Evolutionary conservation across 2,888 invertebrate species (phyloP).

Genomic region (Pollenia angustigena): DNA sequence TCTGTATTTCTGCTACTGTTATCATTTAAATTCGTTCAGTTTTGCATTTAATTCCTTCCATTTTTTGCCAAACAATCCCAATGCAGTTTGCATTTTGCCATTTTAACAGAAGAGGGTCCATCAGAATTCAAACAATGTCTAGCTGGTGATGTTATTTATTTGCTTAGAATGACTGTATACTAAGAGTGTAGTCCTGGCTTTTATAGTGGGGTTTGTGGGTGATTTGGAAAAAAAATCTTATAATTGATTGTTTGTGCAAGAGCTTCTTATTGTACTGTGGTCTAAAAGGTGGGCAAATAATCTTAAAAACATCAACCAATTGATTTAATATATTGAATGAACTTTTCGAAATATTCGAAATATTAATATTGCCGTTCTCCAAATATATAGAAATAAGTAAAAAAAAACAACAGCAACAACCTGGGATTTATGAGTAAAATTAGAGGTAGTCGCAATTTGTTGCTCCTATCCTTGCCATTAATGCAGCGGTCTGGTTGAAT

Average conservation of each 20-base stretch:
- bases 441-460: too few species aligned
- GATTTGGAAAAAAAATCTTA: conserved; percentile 51
- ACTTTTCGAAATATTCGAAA: too few species aligned
- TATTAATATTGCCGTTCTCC: too few species aligned
- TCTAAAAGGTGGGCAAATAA: too few species aligned
- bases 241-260: conserved; percentile 62
- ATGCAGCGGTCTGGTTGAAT: too few species aligned
- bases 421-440: too few species aligned
- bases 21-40: conserved; percentile 47
- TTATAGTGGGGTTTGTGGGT: conserved; percentile 76
- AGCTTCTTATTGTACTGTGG: too few species aligned
- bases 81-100: conserved; percentile 34
- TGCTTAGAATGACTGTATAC: conserved; percentile 78
- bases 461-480: too few species aligned
- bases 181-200: conserved; percentile 75
- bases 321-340: too few species aligned
- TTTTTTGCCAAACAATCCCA: not conserved
- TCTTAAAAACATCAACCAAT: too few species aligned
- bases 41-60: conserved; percentile 1
- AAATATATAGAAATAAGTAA: too few species aligned
- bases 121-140: not conserved
- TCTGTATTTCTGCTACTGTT: conserved; percentile 54
- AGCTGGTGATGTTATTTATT: conserved; percentile 76
- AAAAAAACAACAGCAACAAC: too few species aligned
- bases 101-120: not conserved